A percentile compares a stretch with the other conserved stretches of the same genome.
Conservation (phyloP, 2,888 invertebrate species). For the Acanthococcus lagerstroemiae region DNA sequence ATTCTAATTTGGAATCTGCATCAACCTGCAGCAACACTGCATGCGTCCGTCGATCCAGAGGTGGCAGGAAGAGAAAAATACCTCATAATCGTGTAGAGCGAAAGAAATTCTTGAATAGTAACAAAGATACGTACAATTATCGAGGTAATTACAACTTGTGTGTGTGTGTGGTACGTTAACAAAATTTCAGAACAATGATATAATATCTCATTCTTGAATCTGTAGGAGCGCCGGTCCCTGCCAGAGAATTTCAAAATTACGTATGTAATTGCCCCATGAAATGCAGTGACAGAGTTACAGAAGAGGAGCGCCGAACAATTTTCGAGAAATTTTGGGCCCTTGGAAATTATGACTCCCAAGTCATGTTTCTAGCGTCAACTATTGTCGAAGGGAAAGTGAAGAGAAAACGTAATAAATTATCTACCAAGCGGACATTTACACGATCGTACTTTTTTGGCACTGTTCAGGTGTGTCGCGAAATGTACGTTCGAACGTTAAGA, state of each 20-base stretch:
- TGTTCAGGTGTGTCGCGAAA: background rate
- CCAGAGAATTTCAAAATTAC: background rate
- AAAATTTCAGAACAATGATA: too few species aligned
- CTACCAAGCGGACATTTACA: background rate
- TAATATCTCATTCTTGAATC: too few species aligned
- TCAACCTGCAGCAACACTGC: too few species aligned
- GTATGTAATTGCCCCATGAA: background rate
- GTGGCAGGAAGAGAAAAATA: too few species aligned
- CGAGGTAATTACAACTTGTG: too few species aligned
- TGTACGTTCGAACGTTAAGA: background rate
- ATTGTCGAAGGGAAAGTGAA: background rate
- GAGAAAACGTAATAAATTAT: background rate
- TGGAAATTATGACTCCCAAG: background rate
- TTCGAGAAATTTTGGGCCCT: background rate
- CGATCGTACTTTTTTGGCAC: background rate
- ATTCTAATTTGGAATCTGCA: too few species aligned
- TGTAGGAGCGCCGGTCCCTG: too few species aligned
- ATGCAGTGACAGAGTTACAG: background rate
- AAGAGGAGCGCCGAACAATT: background rate
- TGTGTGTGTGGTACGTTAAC: too few species aligned
- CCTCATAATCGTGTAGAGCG: too few species aligned
- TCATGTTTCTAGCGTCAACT: background rate
- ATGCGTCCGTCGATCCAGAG: too few species aligned
- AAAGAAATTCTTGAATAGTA: too few species aligned
- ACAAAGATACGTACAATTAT: too few species aligned